A percentile compares a stretch with the other conserved stretches of the same genome.
Conservation (phyloP, 2,888 invertebrate species). For the Tortricodes alternella region DNA sequence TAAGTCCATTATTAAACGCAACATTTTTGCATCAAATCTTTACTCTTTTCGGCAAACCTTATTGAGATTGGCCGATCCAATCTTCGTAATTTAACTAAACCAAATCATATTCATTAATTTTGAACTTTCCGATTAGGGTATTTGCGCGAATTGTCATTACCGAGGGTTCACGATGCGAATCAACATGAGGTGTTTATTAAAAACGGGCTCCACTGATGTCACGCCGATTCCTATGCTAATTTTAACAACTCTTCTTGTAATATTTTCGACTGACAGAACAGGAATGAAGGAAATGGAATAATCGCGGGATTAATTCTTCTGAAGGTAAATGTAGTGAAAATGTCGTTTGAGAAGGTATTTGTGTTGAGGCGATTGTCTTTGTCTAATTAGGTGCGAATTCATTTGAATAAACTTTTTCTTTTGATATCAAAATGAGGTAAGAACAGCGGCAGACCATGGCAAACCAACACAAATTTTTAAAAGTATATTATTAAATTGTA, state of each 20-base stretch:
- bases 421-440: no score
- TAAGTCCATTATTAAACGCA: neutral
- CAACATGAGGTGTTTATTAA: constrained; percentile 61
- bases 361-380: no score
- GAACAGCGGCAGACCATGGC: no score
- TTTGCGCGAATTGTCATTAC: constrained; percentile 6
- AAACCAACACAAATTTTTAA: no score
- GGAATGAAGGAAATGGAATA: constrained; percentile 50
- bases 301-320: constrained; percentile 55
- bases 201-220: constrained; percentile 58
- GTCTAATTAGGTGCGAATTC: neutral
- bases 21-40: neutral
- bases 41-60: neutral
- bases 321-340: constrained; percentile 24
- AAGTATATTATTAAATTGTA: neutral
- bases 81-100: no score
- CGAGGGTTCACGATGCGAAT: constrained; percentile 22
- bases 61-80: no score
- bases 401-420: no score
- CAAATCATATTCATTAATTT: neutral
- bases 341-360: constrained; percentile 7
- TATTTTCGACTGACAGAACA: constrained; percentile 57
- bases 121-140: neutral
- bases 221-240: constrained; percentile 70
- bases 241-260: constrained; percentile 66